Evolutionary conservation across 2,797 vertebrate genomes (phyloP), one percentile per base, ranked within the genome.

Genomic region (Callimico goeldii): DNA sequence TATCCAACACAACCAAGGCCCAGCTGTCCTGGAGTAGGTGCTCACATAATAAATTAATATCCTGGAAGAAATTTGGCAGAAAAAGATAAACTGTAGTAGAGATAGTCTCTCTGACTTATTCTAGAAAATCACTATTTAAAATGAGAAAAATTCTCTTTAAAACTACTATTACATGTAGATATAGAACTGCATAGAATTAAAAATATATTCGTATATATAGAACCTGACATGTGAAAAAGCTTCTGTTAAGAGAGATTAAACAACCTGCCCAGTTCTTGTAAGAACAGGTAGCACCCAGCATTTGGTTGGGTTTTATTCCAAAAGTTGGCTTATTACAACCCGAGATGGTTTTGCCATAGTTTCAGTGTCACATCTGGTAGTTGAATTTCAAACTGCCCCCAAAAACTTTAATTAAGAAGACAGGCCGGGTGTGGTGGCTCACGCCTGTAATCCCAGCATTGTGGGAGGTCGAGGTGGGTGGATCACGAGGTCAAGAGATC

Each of bases 341-440:
- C 43, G 26, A 77, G 30, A 55, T 1, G 20, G n/a, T 36, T 88
- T 80, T 75, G 50, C 30, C 12, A 30, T 33, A 61, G 70, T 33
- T 41, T 91, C 39, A 0, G 1, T 79, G 46, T 41, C 33, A 73
- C 20, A 3, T 7, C 19, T 26, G 17, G 24, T 83, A 30, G 30
- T 33, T 82, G 39, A 50, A 73, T 58, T 70, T 73, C 50, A 88
- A 41, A 55, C 41, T 36, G 41, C 4, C 10, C 36, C 39, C 52
- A 7, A 73, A 43, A 24, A 20, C 22, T 79, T 85, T 86, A 92
- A 73, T 77, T 77, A 86, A 75, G 58, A 88, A 88, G 55, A 90
- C 55, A n/a, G n/a, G n/a, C n/a, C n/a, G n/a, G n/a, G n/a, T n/a
- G n/a, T n/a, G n/a, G n/a, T n/a, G n/a, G n/a, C n/a, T n/a, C n/a